phyloP scores from a whole-genome alignment of 2,797 vertebrate species.

The Poecilia velifera region DNA sequence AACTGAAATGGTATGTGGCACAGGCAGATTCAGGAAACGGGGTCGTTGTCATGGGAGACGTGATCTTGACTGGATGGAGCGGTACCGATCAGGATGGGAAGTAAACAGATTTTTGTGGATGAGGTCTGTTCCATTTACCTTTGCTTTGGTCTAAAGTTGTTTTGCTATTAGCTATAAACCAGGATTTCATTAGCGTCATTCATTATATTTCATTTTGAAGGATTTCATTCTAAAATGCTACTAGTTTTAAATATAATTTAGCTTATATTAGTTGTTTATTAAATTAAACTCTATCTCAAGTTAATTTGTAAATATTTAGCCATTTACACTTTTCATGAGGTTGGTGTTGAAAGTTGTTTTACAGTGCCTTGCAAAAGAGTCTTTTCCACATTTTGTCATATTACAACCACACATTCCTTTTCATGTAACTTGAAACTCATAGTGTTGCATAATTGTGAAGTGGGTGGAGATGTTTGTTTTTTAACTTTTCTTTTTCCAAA shows the following conservation, averaged over 20 bases:
- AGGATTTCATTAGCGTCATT: slow-evolving; percentile 16
- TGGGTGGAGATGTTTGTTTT: not conserved
- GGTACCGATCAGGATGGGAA: not conserved
- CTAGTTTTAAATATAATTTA: slow-evolving; percentile 3
- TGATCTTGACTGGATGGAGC: slow-evolving; percentile 33
- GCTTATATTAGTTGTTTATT: slow-evolving; percentile 24
- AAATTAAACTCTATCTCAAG: slow-evolving; percentile 23
- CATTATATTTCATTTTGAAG: slow-evolving; percentile 41
- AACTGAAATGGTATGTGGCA: slow-evolving; percentile 29
- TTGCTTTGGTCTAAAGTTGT: slow-evolving; percentile 65
- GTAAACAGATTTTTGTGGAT: not conserved
- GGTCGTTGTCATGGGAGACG: slow-evolving; percentile 20
- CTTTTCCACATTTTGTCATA: not conserved
- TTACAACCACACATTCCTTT: not conserved
- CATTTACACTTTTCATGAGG: not conserved
- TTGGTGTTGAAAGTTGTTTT: not conserved
- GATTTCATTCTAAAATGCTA: slow-evolving; percentile 34
- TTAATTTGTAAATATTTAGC: slow-evolving; percentile 28
- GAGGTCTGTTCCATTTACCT: slow-evolving; percentile 24
- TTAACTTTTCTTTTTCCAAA: not conserved
- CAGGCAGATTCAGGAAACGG: slow-evolving; percentile 17
- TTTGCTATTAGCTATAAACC: slow-evolving; percentile 32
- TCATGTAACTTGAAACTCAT: not conserved
- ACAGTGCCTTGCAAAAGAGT: slow-evolving; percentile 1
- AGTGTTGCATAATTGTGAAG: not conserved